These are phyloP conservation scores for Tipula unca DNA, from an alignment of 2,888 invertebrate species.

Conservation along the genomic window DNA sequence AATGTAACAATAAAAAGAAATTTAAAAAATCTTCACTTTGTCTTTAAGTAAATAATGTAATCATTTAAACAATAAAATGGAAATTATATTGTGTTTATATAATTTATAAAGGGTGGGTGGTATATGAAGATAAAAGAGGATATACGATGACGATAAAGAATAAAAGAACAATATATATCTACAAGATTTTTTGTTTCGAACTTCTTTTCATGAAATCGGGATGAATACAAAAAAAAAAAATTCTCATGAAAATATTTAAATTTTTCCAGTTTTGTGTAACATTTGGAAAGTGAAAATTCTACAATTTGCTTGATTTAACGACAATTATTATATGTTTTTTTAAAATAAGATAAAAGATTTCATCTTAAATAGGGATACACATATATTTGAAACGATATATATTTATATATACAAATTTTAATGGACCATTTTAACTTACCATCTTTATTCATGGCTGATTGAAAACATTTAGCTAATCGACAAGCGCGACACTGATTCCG, in stretches of 20 bases:
- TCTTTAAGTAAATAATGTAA: constrained; percentile 14
- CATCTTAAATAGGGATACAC: no score
- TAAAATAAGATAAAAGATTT: neutral
- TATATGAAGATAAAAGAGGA: neutral
- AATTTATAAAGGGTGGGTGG: neutral
- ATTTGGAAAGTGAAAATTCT: neutral
- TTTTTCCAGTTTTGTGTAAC: neutral
- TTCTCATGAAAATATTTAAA: neutral
- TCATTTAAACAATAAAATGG: neutral
- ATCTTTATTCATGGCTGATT: constrained; percentile 96
- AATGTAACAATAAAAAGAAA: neutral
- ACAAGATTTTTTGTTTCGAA: neutral
- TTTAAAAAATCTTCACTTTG: neutral
- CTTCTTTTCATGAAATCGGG: neutral
- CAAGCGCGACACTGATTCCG: constrained; percentile 96
- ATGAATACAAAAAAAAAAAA: neutral
- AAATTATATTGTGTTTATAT: neutral
- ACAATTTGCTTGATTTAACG: constrained; percentile 3
- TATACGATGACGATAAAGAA: neutral
- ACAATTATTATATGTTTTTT: neutral
- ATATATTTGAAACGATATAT: neutral
- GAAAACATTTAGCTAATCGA: constrained; percentile 88
- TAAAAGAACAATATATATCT: neutral
- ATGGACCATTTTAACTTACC: constrained; percentile 60
- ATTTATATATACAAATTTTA: neutral